A percentile compares a stretch with the other conserved stretches of the same genome.
These are phyloP conservation scores for Cheilosia scutellata DNA, from an alignment of 2,888 invertebrate genomes.

Conservation along the genomic window DNA sequence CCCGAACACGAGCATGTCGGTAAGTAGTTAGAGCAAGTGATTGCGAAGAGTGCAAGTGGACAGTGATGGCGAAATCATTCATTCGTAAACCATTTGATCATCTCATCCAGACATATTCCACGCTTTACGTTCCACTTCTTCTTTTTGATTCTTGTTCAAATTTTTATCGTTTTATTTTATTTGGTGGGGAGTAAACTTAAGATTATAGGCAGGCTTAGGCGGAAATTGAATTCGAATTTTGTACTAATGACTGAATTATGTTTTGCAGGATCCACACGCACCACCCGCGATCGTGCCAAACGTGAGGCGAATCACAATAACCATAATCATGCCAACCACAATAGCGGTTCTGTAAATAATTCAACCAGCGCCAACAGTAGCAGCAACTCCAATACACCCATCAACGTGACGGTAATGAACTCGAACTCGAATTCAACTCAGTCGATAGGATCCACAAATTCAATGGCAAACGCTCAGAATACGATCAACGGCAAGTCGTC, in stretches of 20 bases:
- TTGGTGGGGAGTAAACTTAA: constrained; percentile 21
- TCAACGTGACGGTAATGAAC: constrained; percentile 51
- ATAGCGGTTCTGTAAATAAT: constrained; percentile 58
- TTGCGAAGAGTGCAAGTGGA: constrained; percentile 53
- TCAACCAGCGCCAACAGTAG: constrained; percentile 68
- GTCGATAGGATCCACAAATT: constrained; percentile 45
- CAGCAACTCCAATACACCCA: constrained; percentile 77
- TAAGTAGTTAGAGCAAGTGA: constrained; percentile 79
- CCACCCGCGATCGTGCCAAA: constrained; percentile 84
- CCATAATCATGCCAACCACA: constrained; percentile 78
- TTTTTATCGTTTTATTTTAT: constrained; percentile 30
- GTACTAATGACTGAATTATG: constrained; percentile 12
- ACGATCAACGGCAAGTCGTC: constrained; percentile 52
- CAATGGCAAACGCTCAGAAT: constrained; percentile 30
- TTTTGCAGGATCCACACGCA: constrained; percentile 81
- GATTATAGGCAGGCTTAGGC: constrained; percentile 36
- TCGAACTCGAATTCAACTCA: constrained; percentile 64
- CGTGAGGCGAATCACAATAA: constrained; percentile 82
- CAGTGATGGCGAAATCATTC: constrained; percentile 59
- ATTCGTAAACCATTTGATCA: constrained; percentile 48
- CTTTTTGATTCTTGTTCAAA: constrained; percentile 33
- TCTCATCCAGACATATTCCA: constrained; percentile 66
- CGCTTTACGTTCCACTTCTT: constrained; percentile 43
- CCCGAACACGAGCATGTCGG: constrained; percentile 84
- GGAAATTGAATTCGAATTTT: neutral